phyloP scores from a whole-genome alignment of 2,113 vertebrate genomes.

The Eulemur macaco region DNA sequence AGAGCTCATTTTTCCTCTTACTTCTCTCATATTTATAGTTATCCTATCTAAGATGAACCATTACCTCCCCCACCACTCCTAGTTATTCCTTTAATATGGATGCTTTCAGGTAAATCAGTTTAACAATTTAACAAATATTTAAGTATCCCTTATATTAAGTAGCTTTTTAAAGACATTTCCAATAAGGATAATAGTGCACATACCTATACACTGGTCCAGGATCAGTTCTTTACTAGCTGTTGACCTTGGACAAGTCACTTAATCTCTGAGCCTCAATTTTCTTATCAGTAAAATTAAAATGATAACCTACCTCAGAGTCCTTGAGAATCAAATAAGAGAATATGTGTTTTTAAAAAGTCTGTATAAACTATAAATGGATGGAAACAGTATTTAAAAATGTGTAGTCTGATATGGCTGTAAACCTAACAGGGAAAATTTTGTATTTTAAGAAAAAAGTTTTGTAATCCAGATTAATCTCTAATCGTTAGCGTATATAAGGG shows the following conservation, averaged over 20 bases:
- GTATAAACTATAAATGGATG: background rate
- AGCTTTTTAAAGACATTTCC: constrained; percentile 12
- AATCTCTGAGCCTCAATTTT: constrained; percentile 5
- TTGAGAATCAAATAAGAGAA: constrained; percentile 45
- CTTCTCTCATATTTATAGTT: background rate
- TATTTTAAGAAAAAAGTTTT: constrained; percentile 41
- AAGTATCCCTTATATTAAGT: background rate
- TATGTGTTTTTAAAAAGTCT: background rate
- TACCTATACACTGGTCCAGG: background rate
- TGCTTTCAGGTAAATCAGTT: background rate
- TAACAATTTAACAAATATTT: constrained; percentile 45
- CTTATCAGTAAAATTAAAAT: constrained; percentile 31
- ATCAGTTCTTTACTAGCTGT: constrained; percentile 21
- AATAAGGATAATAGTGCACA: background rate
- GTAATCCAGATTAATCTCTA: constrained; percentile 11
- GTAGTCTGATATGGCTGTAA: background rate
- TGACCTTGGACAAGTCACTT: background rate
- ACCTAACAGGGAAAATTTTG: background rate
- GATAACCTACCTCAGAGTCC: background rate
- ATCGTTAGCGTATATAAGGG: background rate
- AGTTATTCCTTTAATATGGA: constrained; percentile 13
- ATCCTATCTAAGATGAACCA: constrained; percentile 10
- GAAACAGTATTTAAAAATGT: constrained; percentile 38
- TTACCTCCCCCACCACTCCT: background rate
- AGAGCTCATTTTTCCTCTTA: background rate